Evolutionary conservation across 1,140 invertebrate genomes (phyloP), one percentile per base, ranked within the genome.

Genomic region (Camponotus floridanus): DNA sequence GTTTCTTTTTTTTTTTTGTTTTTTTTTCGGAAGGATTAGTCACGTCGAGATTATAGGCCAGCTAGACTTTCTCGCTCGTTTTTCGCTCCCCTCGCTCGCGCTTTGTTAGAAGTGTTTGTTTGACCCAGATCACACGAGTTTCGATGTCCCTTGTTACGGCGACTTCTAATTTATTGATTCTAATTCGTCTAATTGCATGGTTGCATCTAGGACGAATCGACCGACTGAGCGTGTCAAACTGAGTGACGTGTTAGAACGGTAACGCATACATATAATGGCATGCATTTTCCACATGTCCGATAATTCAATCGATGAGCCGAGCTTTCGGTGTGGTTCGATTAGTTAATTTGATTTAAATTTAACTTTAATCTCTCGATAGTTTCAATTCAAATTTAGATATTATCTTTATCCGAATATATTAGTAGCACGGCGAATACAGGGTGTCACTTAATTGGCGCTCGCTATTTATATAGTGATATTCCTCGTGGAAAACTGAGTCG

Each of bases 61-160:
- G 13, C 48, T 48, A 68, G 42, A 68, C 18, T 59, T 59, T 81
- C 64, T 26, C 39, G 36, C 57, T n/a, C 13, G 51, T 55, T 73
- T 73, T 81, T 45, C 26, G 15, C 79, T 39, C 55, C 1, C 11
- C 65, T 65, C 31, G 73, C 57, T 36, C 62, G 45, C 31, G 51
- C 39, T 71, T 81, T 81, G 36, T 62, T 83, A 74, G 31, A 83
- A 70, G 26, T 39, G 39, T 83, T 83, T 13, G 55, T 74, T 61
- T 31, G 79, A 61, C 18, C 55, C 55, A 61, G 67, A 73, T 81
- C 68, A n/a, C 31, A 21, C 9, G 51, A 42, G 33, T 70, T 11
- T 36, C 48, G 21, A 8, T 70, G 68, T 83, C 79, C 26, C 73
- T 39, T 55, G 36, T n/a, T 55, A 71, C 51, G 18, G 33, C 26